Conservation (phyloP, 2,113 vertebrate genomes). For the Actenoides lindsayi region DNA sequence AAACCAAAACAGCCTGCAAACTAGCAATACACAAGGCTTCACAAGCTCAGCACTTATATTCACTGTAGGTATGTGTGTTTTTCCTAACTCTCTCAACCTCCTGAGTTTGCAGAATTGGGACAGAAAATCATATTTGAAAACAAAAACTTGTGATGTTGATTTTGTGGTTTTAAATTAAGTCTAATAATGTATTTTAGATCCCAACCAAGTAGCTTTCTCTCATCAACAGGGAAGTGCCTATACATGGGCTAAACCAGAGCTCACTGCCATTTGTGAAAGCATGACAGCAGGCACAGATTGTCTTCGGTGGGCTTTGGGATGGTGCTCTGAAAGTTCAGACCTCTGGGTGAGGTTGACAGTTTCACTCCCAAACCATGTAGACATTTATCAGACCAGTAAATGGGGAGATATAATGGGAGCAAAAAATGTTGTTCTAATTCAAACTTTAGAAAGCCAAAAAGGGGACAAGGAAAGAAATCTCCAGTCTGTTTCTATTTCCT, state of each 20-base stretch:
- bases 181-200: neutral
- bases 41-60: neutral
- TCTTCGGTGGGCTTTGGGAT: neutral
- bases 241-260: neutral
- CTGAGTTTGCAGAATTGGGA: neutral
- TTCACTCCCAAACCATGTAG: neutral
- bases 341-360: neutral
- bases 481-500: neutral
- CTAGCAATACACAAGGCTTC: neutral
- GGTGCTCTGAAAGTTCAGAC: neutral
- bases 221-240: neutral
- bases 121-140: slow-evolving; percentile 20
- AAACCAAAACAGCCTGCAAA: neutral
- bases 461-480: neutral
- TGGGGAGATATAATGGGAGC: neutral
- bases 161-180: neutral
- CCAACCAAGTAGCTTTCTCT: neutral
- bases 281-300: neutral
- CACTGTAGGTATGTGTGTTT: slow-evolving; percentile 36
- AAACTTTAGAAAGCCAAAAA: neutral
- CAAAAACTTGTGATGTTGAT: neutral
- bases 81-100: neutral
- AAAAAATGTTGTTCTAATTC: neutral
- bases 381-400: neutral
- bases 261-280: neutral